Evolutionary conservation across 2,113 vertebrate genomes (phyloP).

Genomic region (Osmerus mordax): DNA sequence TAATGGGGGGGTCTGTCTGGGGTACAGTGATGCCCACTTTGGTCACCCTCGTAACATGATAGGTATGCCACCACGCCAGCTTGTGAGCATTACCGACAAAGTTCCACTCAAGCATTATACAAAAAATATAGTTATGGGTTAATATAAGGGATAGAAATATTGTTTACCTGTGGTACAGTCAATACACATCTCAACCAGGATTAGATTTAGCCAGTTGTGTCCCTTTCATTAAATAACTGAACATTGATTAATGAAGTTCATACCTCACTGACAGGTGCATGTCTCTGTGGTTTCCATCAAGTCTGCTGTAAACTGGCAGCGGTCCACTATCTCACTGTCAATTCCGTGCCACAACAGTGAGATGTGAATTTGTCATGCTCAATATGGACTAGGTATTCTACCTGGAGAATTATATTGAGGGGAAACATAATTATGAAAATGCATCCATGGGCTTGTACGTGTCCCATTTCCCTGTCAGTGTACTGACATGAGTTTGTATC

Average conservation of each 20-base stretch:
- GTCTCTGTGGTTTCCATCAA: neutral
- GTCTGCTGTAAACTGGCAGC: neutral
- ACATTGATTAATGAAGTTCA: neutral
- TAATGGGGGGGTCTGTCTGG: constrained; percentile 80
- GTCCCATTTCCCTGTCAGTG: no score
- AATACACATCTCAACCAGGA: neutral
- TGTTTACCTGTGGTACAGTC: no score
- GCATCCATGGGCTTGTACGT: no score
- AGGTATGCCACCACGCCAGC: constrained; percentile 58
- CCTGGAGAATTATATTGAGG: no score
- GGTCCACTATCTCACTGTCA: constrained; percentile 1
- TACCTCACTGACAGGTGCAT: neutral
- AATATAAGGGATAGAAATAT: no score
- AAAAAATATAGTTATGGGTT: no score
- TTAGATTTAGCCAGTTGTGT: neutral
- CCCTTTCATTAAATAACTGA: neutral
- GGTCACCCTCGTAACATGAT: constrained; percentile 86
- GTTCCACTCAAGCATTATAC: neutral
- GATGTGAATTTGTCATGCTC: no score
- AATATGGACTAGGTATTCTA: no score
- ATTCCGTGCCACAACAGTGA: neutral
- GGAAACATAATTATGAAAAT: no score
- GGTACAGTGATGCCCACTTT: constrained; percentile 80
- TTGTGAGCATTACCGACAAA: neutral
- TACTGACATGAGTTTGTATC: neutral